A percentile compares a stretch with the other conserved stretches of the same genome.
phyloP scores from a whole-genome alignment of 2,797 vertebrate species.

The Cyprinella venusta region DNA sequence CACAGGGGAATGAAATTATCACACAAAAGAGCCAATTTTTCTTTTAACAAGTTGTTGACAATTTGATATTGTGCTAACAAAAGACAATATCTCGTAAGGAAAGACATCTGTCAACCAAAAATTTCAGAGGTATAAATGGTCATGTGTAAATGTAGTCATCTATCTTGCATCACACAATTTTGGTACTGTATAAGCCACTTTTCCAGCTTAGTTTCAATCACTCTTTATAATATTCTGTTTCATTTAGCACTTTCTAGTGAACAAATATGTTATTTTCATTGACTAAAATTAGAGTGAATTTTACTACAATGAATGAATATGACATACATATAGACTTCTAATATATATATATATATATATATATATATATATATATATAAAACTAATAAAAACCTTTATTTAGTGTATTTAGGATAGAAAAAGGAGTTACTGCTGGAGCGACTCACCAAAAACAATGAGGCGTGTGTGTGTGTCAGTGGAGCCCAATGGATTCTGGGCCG shows the following conservation, averaged over 20 bases:
- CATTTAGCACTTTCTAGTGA: neutral
- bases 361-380: neutral
- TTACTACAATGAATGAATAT: neutral
- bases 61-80: slow-evolving; percentile 13
- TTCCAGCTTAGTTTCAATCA: neutral
- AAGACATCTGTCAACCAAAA: slow-evolving; percentile 2
- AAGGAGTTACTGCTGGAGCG: neutral
- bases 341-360: neutral
- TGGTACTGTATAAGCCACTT: neutral
- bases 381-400: neutral
- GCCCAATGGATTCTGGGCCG: slow-evolving; percentile 95
- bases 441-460: slow-evolving; percentile 95
- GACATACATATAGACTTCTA: neutral
- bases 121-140: neutral
- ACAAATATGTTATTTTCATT: neutral
- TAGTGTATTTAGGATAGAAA: neutral
- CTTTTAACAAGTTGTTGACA: slow-evolving; percentile 15
- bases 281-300: neutral
- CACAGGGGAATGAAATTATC: slow-evolving; percentile 21
- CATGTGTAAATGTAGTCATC: neutral
- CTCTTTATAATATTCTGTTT: too few relatives aligned
- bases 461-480: slow-evolving; percentile 97
- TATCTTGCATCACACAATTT: neutral
- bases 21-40: slow-evolving; percentile 35
- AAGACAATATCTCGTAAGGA: neutral